These are phyloP conservation scores for Neodiprion fabricii DNA, from an alignment of 1,140 invertebrate genomes.

Conservation along the genomic window DNA sequence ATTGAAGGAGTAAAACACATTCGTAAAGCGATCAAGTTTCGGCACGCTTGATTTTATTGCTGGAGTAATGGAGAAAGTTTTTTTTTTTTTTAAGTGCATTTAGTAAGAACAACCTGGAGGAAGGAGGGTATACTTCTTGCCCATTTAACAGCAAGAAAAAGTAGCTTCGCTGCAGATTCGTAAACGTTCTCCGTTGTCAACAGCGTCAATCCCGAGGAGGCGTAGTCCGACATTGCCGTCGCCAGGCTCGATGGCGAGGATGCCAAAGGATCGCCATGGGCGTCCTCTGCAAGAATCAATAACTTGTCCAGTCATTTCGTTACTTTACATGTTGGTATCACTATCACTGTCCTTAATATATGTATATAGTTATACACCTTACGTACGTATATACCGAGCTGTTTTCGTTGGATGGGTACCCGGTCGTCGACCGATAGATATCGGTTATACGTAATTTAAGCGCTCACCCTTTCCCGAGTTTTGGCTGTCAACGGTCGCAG, in stretches of 20 bases:
- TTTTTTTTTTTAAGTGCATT: too few relatives aligned
- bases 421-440: too few relatives aligned
- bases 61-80: too few relatives aligned
- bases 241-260: constrained; percentile 36
- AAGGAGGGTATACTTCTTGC: constrained; percentile 78
- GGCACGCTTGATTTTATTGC: too few relatives aligned
- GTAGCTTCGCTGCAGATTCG: constrained; percentile 78
- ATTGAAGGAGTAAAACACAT: not conserved
- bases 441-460: too few relatives aligned
- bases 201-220: constrained; percentile 47
- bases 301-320: not conserved
- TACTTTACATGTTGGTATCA: too few relatives aligned
- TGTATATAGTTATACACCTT: too few relatives aligned
- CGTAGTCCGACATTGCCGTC: constrained; percentile 43
- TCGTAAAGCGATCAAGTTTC: too few relatives aligned
- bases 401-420: too few relatives aligned
- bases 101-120: constrained; percentile 62
- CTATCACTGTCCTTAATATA: too few relatives aligned
- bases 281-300: constrained; percentile 36
- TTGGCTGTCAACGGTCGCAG: constrained; percentile 44
- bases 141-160: constrained; percentile 80
- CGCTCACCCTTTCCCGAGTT: constrained; percentile 12
- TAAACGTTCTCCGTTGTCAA: constrained; percentile 70
- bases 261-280: constrained; percentile 30
- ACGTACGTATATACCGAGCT: too few relatives aligned